Evolutionary conservation across 2,797 vertebrate species (phyloP), one percentile per base, ranked within the genome.

Genomic region (Notolabrus celidotus): DNA sequence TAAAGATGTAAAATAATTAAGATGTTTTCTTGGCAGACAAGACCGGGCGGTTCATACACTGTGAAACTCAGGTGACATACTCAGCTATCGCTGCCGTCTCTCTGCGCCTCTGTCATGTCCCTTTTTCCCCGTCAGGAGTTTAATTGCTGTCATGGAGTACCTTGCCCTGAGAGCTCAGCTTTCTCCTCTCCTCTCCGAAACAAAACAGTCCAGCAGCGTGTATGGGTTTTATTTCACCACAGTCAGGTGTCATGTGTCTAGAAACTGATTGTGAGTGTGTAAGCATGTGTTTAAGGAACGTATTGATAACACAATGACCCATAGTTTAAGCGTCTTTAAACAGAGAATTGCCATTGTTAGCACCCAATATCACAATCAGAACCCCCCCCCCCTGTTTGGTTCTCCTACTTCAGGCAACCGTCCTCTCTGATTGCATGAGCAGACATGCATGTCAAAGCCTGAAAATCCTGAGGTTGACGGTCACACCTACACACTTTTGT

Each of bases 151-250:
- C 77, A 73, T 29, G 73, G 55, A 71, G 64, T 17, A 71, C 58
- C 66, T 59, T 20, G 3, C 67, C 78, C 63, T 5, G 16, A 46
- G 51, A 57, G 58, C 52, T 82, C 80, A 75, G 72, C 86, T 84
- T 92, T 90, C 85, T 72, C 57, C 65, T 66, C 55, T 77, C 57
- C 59, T 56, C 66, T 81, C 59, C 67, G 55, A 88, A 88, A 84
- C 75, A 88, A 86, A 89, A 86, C 85, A 83, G 63, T 77, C 59
- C n/a, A 47, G 59, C 73, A 39, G 74, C 64, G 54, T 22, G 59
- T 31, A 54, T 3, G 29, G 74, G 68, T 90, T 78, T 45, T 11
- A 34, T 85, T 82, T 71, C 84, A 82, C 63, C 66, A 71, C 53
- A 71, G 62, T 17, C 33, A 23, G 34, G 49, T 72, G 55, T 86